A percentile compares a stretch with the other conserved stretches of the same genome.
Evolutionary conservation across 1,140 invertebrate genomes (phyloP).

Genomic region (Pseudomyrmex concolor): DNA sequence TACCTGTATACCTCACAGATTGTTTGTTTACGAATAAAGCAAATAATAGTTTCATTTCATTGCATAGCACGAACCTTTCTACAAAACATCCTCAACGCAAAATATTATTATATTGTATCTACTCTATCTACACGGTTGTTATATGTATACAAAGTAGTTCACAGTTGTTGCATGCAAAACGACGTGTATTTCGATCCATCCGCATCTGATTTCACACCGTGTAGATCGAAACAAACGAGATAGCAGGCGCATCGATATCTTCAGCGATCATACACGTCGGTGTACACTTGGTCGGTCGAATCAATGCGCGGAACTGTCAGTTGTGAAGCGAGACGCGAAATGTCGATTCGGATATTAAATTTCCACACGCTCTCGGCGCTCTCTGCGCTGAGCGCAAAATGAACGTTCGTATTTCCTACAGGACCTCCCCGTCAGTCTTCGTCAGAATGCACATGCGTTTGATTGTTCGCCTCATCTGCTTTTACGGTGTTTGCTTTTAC

Average conservation of each 20-base stretch:
- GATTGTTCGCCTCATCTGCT: conserved; percentile 1
- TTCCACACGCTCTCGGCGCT: conserved; percentile 46
- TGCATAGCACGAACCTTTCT: no score
- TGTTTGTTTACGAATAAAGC: no score
- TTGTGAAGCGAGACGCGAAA: conserved; percentile 6
- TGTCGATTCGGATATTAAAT: conserved; percentile 74
- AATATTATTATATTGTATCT: background rate
- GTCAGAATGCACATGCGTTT: conserved; percentile 33
- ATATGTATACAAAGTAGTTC: no score
- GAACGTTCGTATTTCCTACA: conserved; percentile 65
- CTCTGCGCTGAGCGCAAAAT: background rate
- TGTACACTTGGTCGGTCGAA: background rate
- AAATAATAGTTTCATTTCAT: no score
- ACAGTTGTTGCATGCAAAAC: no score
- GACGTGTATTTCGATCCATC: background rate
- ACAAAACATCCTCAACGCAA: background rate
- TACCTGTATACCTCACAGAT: no score
- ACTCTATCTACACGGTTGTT: background rate
- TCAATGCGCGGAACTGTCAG: conserved; percentile 3
- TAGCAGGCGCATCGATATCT: conserved; percentile 24
- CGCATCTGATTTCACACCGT: background rate
- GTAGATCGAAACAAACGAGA: conserved; percentile 17
- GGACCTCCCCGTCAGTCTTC: conserved; percentile 33
- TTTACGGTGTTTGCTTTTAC: conserved; percentile 34
- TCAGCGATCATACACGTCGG: background rate